phyloP scores from a whole-genome alignment of 2,113 vertebrate species.

The Corythoichthys intestinalis region DNA sequence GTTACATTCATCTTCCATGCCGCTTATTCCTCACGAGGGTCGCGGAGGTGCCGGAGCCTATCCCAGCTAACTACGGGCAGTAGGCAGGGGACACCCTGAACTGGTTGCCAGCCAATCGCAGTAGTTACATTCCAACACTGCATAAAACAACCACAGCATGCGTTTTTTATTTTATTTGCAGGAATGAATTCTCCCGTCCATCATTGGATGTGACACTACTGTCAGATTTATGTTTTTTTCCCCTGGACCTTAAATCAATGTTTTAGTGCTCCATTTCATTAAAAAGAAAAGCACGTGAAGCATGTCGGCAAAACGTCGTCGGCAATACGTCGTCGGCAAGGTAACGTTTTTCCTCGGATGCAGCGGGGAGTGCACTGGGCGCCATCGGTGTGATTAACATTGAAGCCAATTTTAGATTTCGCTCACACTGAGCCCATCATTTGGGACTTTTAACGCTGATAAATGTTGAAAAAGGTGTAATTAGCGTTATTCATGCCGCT shows the following conservation, averaged over 20 bases:
- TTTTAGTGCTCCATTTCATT: slow-evolving; percentile 1
- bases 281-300: not conserved
- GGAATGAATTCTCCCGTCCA: not conserved
- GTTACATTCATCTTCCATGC: too few relatives aligned
- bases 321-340: not conserved
- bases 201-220: not conserved
- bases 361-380: not conserved
- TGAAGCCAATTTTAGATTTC: slow-evolving; percentile 1
- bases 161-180: too few relatives aligned
- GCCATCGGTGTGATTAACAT: slow-evolving; percentile 1
- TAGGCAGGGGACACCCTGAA: too few relatives aligned
- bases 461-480: slow-evolving; percentile 8
- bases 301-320: not conserved
- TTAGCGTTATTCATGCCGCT: not conserved
- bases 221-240: not conserved
- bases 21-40: too few relatives aligned
- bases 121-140: too few relatives aligned
- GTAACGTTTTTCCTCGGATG: not conserved
- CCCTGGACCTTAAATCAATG: not conserved
- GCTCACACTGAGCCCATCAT: not conserved
- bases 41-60: too few relatives aligned
- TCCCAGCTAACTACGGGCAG: too few relatives aligned
- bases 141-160: too few relatives aligned
- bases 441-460: not conserved
- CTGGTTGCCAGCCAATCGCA: too few relatives aligned